A percentile compares a stretch with the other conserved stretches of the same genome.
These are phyloP conservation scores for Cephalopholis sonnerati DNA, from an alignment of 2,113 vertebrate species.

Conservation along the genomic window DNA sequence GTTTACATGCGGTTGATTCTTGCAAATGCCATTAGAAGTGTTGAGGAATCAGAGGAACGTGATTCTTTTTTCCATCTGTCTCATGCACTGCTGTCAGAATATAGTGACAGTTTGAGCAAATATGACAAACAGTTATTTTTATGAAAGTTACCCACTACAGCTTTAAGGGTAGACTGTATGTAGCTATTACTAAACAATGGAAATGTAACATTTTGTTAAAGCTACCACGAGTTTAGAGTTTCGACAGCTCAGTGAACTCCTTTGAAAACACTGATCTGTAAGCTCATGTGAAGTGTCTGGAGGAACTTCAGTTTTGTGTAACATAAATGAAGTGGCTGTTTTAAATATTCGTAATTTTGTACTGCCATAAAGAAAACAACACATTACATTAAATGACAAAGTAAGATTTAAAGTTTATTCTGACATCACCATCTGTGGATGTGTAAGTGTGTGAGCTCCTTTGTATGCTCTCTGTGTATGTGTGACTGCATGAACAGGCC, in stretches of 20 bases:
- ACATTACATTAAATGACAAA: neutral
- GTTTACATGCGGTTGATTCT: too few relatives aligned
- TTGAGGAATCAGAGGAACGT: too few relatives aligned
- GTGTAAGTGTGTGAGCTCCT: conserved; percentile 25
- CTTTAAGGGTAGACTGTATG: neutral
- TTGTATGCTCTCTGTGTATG: conserved; percentile 39
- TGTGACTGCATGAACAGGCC: conserved; percentile 41
- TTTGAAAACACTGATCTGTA: neutral
- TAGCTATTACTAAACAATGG: neutral
- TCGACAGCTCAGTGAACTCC: neutral
- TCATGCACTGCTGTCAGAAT: too few relatives aligned
- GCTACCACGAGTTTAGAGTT: neutral
- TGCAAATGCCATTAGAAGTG: too few relatives aligned
- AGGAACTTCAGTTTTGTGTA: neutral
- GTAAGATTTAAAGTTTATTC: neutral
- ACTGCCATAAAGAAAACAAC: neutral
- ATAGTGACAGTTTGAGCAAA: too few relatives aligned
- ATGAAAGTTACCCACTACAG: too few relatives aligned
- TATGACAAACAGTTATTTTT: too few relatives aligned
- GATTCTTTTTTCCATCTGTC: too few relatives aligned
- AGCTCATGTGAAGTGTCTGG: neutral
- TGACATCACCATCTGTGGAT: neutral
- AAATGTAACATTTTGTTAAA: neutral
- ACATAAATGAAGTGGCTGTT: neutral
- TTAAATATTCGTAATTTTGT: too few relatives aligned